These are phyloP conservation scores for Calliphora vicina DNA, from an alignment of 1,140 invertebrate genomes.

Conservation along the genomic window DNA sequence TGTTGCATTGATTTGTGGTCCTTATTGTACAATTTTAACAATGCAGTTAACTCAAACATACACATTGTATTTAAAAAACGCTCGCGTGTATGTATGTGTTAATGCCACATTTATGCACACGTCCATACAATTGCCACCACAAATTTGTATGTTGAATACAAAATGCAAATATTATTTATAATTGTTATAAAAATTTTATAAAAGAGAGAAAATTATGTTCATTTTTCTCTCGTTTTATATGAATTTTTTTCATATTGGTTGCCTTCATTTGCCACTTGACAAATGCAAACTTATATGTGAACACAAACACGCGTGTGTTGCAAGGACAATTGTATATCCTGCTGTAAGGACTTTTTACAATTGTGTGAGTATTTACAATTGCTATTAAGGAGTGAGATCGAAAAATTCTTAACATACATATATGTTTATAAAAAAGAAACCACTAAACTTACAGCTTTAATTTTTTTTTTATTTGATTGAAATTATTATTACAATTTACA, in stretches of 20 bases:
- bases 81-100: background rate
- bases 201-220: background rate
- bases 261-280: background rate
- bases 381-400: no score
- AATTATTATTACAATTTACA: no score
- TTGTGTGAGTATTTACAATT: background rate
- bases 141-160: background rate
- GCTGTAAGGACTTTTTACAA: background rate
- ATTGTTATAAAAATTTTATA: background rate
- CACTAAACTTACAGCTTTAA: no score
- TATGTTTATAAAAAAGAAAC: no score
- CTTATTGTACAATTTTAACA: background rate
- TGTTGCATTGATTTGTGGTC: slow-evolving; percentile 5
- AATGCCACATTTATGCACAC: background rate
- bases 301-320: background rate
- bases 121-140: background rate
- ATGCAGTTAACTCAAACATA: background rate
- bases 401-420: no score
- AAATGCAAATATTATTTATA: slow-evolving; percentile 14
- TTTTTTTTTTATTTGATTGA: no score
- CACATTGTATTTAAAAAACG: no score
- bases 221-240: background rate
- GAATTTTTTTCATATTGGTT: background rate
- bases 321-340: background rate
- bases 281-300: background rate